A percentile compares a stretch with the other conserved stretches of the same genome.
phyloP scores from a whole-genome alignment of 2,888 invertebrate species.

The Aleiodes testaceus region DNA sequence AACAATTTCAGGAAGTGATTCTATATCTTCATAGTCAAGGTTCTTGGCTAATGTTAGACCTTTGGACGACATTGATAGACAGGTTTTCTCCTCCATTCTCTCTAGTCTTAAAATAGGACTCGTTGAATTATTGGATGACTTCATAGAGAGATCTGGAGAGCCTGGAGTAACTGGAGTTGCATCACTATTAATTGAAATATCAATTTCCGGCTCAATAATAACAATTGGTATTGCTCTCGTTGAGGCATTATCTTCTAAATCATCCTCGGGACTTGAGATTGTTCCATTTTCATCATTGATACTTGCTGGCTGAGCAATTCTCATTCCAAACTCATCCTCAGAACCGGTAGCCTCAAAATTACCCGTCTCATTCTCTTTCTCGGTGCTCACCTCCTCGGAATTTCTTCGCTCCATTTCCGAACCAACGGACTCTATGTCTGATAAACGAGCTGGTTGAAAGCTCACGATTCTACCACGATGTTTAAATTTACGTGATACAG shows the following conservation, averaged over 20 bases:
- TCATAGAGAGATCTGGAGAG: conserved; percentile 31
- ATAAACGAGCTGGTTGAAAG: conserved; percentile 68
- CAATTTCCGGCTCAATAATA: conserved; percentile 63
- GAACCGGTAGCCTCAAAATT: conserved; percentile 61
- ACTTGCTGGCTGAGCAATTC: conserved; percentile 46
- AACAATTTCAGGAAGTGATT: conserved; percentile 65
- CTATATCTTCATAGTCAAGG: conserved; percentile 71
- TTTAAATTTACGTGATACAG: conserved; percentile 69
- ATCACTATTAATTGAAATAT: conserved; percentile 47
- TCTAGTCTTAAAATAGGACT: conserved; percentile 62
- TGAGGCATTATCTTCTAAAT: conserved; percentile 49
- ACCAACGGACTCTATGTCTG: conserved; percentile 71
- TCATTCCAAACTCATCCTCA: conserved; percentile 68
- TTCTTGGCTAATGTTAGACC: conserved; percentile 69
- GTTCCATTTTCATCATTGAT: conserved; percentile 37
- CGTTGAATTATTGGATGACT: conserved; percentile 45
- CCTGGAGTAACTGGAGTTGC: conserved; percentile 28
- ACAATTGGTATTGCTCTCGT: conserved; percentile 66
- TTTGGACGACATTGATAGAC: conserved; percentile 67
- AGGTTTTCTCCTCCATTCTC: conserved; percentile 68
- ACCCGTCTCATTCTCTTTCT: conserved; percentile 49
- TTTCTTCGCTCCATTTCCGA: conserved; percentile 70
- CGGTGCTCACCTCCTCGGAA: conserved; percentile 62
- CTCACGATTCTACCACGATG: conserved; percentile 69
- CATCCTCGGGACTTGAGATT: conserved; percentile 39